Conservation (phyloP, 2,113 vertebrate species). For the Corythoichthys haematopterus region DNA sequence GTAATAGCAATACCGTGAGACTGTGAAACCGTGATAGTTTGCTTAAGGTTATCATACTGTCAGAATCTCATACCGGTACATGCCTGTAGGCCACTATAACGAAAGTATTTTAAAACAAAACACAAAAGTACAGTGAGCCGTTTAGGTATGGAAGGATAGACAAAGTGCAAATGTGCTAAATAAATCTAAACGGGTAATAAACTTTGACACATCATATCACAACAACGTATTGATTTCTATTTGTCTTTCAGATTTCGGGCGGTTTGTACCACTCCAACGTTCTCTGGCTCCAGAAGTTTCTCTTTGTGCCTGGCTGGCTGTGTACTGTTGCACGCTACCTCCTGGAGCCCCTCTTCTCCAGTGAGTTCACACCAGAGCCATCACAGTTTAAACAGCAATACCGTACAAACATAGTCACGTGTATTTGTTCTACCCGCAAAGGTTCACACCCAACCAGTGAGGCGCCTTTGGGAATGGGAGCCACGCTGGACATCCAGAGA, state of each 20-base stretch:
- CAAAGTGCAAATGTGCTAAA: too few relatives aligned
- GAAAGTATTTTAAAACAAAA: too few relatives aligned
- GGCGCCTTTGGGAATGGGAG: conserved; percentile 87
- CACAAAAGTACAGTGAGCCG: too few relatives aligned
- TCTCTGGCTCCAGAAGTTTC: conserved; percentile 75
- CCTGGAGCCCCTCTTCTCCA: conserved; percentile 85
- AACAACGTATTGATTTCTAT: background rate
- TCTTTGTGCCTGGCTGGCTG: conserved; percentile 80
- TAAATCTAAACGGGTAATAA: background rate
- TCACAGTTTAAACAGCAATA: background rate
- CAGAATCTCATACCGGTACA: too few relatives aligned
- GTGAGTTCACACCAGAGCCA: conserved; percentile 33
- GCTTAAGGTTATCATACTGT: too few relatives aligned
- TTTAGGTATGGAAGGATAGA: too few relatives aligned
- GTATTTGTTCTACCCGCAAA: conserved; percentile 1
- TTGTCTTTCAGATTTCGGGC: conserved; percentile 79
- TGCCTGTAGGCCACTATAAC: too few relatives aligned
- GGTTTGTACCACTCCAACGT: conserved; percentile 77
- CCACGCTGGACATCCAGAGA: conserved; percentile 92
- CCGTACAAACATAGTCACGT: background rate
- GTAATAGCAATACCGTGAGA: too few relatives aligned
- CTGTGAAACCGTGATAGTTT: too few relatives aligned
- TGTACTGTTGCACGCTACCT: conserved; percentile 76
- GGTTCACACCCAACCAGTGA: conserved; percentile 78
- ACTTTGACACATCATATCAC: background rate